Base-by-base conservation (phyloP, 1,140 invertebrate species). In the Branchinecta lindahli region DNA sequence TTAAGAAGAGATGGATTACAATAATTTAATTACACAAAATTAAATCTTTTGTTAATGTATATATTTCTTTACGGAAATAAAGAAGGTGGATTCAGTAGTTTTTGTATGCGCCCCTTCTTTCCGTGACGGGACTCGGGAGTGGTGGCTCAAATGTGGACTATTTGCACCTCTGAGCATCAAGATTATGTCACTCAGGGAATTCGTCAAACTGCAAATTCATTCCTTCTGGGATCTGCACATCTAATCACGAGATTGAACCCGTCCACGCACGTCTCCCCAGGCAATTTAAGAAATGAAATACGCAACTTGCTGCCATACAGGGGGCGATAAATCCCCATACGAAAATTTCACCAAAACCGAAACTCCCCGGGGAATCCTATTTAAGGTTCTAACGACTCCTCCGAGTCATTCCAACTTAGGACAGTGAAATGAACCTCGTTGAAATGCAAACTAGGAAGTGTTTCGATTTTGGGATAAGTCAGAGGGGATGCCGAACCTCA, bases 401-500 rank as follows among this genome's bases (percentile, higher is more conserved):
- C 12, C 1, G 18, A 61, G 52, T 61, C 52, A 61, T 61, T 61
- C 52, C 12, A 61, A 61, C 52, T 61, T 4, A 61, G 52, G 18
- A 61, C 52, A 61, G 52, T 61, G 52, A 61, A 61, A 61, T 61
- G 52, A 61, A 61, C 52, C 52, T 61, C 52, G 52, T 61, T 61
- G 52, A 61, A 61, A 61, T 61, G 52, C 52, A 61, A 61, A 61
- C 52, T 61, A 61, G 52, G 52, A 61, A 61, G 52, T 61, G 52
- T 61, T 61, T 61, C 52, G 52, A 61, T 61, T 61, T 61, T 61
- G 52, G 52, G 18, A 61, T 61, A 61, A 61, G 52, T 61, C 18
- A 61, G 52, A 20, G 18, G 52, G 52, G 52, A 20, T 15, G 52
- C 12, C 18, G 52, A 61, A 61, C 52, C 52, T 61, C 52, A 61